Base-by-base conservation (phyloP, 1,140 invertebrate species). In the Lethocerus indicus region DNA sequence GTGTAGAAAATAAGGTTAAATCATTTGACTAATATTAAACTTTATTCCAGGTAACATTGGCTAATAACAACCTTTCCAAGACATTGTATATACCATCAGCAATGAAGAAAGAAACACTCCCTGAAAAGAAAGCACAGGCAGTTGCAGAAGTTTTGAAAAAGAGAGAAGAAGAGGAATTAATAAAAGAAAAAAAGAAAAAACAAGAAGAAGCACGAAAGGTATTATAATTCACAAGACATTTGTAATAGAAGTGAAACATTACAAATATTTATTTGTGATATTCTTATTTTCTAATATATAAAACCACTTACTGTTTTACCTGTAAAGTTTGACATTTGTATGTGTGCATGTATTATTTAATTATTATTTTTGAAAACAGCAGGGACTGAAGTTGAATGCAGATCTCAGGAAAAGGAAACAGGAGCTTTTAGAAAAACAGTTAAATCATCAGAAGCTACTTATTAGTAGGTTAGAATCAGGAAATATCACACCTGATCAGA, bases 381-480 rank as follows among this genome's bases (percentile, higher is more conserved):
- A 56, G 78, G 77, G 9, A 58, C 76, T 3, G n/a, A 83, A 83
- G 58, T 67, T 84, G 14, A 79, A 79, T 14, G 71, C 73, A 40
- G 79, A 88, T 61, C 64, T 87, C 40, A 71, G 81, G 9, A 81
- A 82, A 55, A 66, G 83, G 0, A 86, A 84, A 53, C 83, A 86
- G 60, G 77, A 79, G 54, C 60, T 90, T 18, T 58, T 91, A 3
- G 74, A 84, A 45, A 87, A 83, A 53, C 82, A 88, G 59, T 61
- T 90, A 13, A 71, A 75, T 14, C 79, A 89, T 56, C 81, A 89
- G 57, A 81, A 78, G 56, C 63, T 78, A 43, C 63, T 88, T 4
- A 78, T 90, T 36, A 73, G 79, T 32, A 76, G 76, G 50, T 66
- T 87, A 14, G 83, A 87, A 57, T 76, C 76, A 44, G 75, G 78